phyloP scores from a whole-genome alignment of 2,113 vertebrate genomes.

The Aphyosemion australe region DNA sequence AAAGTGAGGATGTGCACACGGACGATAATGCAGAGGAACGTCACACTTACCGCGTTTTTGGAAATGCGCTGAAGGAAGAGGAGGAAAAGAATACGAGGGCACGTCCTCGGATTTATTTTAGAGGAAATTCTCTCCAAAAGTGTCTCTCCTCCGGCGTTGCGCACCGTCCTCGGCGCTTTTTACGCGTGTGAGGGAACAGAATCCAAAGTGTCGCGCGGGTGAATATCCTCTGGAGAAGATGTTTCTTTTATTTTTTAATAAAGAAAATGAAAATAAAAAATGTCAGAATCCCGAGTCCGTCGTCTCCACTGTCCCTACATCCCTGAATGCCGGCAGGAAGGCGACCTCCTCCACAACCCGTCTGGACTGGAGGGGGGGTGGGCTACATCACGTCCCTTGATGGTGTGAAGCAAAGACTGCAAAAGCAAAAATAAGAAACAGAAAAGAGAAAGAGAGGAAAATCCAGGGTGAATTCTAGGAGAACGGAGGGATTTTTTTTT shows the following conservation, averaged over 20 bases:
- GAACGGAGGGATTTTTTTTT: not conserved
- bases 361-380: slow-evolving; percentile 30
- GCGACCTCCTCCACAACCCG: slow-evolving; percentile 59
- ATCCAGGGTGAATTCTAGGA: slow-evolving; percentile 50
- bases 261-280: too few relatives aligned
- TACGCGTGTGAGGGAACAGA: slow-evolving; percentile 11
- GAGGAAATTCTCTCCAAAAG: slow-evolving; percentile 42
- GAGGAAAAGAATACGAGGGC: slow-evolving; percentile 12
- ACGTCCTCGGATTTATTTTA: slow-evolving; percentile 29
- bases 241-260: too few relatives aligned
- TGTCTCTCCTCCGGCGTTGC: slow-evolving; percentile 28
- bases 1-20: slow-evolving; percentile 21
- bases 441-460: slow-evolving; percentile 34
- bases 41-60: slow-evolving; percentile 66
- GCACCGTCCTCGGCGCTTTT: slow-evolving; percentile 45
- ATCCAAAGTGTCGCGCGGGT: slow-evolving; percentile 47
- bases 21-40: slow-evolving; percentile 1
- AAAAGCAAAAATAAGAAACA: not conserved
- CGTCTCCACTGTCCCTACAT: slow-evolving; percentile 52
- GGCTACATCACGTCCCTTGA: slow-evolving; percentile 71
- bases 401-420: slow-evolving; percentile 37
- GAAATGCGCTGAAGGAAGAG: too few relatives aligned
- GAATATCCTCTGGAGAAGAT: slow-evolving; percentile 29
- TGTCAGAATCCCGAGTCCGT: slow-evolving; percentile 30
- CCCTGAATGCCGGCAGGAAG: slow-evolving; percentile 59